Base-by-base conservation (phyloP, 2,113 vertebrate species). In the Trichechus manatus region DNA sequence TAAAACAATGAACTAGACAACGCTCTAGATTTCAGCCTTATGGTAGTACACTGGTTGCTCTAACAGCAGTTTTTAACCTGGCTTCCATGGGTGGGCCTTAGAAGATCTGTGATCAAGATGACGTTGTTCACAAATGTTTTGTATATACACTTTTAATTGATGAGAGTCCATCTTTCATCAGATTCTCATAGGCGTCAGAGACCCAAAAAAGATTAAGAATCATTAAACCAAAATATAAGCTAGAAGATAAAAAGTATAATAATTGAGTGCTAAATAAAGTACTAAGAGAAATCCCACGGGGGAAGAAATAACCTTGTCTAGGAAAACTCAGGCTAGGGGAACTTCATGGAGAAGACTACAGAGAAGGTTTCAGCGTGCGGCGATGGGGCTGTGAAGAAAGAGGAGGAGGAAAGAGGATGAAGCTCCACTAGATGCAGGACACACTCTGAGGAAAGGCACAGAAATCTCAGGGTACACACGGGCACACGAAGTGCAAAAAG, bases 11-110 rank as follows among this genome's bases (percentile, higher is more conserved):
- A 81, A 77, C 86, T 22, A 81, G 56, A 91, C 36, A 88, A 93
- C 86, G 64, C 14, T 88, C 86, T 93, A 86, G 63, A 87, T 93
- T 94, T 92, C 27, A 87, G 85, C 42, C 29, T 84, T 87, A 89
- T 0, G 89, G 14, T 36, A 92, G 11, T 42, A 82, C 15, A 53
- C 33, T 90, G 44, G 50, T 81, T 96, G 96, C 70, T 80, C 64
- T 86, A 88, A 93, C 25, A 89, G 36, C 20, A 59, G 27, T 47
- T 47, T 10, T 59, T 74, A 93, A 86, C 15, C 84, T 84, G 79
- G 22, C 39, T 83, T 87, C 79, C 47, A 89, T 5, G 4, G 50
- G 36, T 9, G 42, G 47, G 53, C 9, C 14, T 61, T 36, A 72
- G 64, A 27, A 19, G 20, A 47, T 47, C 81, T 3, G 15, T 31